phyloP scores from a whole-genome alignment of 2,113 vertebrate species.

The Pandion haliaetus region DNA sequence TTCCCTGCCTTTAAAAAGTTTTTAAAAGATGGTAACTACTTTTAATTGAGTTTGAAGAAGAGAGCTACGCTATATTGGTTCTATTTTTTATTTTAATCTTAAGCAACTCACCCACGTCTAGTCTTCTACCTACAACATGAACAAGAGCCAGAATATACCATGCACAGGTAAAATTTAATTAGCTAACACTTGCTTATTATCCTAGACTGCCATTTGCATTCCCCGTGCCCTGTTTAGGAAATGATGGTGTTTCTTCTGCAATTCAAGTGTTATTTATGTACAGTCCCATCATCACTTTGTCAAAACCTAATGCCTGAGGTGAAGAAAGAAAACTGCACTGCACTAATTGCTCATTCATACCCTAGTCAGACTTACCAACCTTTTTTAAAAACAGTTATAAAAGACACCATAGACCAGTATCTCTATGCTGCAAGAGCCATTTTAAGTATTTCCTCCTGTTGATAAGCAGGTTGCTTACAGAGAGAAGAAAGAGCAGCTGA shows the following conservation, averaged over 20 bases:
- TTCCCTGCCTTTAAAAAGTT: background rate
- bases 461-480: background rate
- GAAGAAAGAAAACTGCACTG: background rate
- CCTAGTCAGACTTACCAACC: background rate
- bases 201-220: background rate
- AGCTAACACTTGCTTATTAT: background rate
- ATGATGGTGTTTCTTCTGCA: background rate
- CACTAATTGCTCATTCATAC: background rate
- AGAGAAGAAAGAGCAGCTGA: background rate
- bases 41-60: background rate
- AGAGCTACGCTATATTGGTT: background rate
- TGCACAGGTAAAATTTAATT: background rate
- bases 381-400: background rate
- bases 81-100: background rate
- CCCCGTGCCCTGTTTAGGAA: background rate
- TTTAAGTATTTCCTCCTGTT: background rate
- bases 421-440: background rate
- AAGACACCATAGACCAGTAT: background rate
- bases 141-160: background rate
- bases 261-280: background rate
- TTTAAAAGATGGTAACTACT: background rate
- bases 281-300: background rate
- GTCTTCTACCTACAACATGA: background rate
- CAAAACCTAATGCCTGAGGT: background rate
- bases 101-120: background rate